Percentiles rank a stretch among this genome's conserved stretches.
Evolutionary conservation across 2,113 vertebrate species (phyloP).

Genomic region (Neodontobutis hainanensis): DNA sequence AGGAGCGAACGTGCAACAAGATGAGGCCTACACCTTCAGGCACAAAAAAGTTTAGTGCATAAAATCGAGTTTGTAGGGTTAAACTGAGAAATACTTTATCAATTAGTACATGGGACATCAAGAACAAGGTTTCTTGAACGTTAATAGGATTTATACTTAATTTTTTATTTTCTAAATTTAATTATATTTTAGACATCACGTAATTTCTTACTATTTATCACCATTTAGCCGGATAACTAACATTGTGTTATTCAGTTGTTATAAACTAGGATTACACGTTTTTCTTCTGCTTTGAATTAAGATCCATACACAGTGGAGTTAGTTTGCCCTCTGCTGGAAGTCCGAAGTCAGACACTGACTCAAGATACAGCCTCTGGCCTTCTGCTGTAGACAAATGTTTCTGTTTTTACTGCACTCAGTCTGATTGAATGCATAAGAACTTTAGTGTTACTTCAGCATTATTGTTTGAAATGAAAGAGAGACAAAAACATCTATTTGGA

Average conservation of each 20-base stretch:
- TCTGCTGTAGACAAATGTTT: neutral
- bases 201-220: neutral
- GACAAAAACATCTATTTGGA: neutral
- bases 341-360: slow-evolving; percentile 14
- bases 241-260: neutral
- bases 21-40: neutral
- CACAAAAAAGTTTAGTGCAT: neutral
- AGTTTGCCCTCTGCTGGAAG: slow-evolving; percentile 73
- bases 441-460: neutral
- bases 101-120: too few relatives aligned
- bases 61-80: too few relatives aligned
- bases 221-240: neutral
- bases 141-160: neutral
- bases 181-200: neutral
- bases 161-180: neutral
- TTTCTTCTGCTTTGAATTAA: neutral
- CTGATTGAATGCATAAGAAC: neutral
- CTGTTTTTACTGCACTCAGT: neutral
- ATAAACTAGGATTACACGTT: neutral
- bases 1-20: too few relatives aligned
- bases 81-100: too few relatives aligned
- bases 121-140: neutral
- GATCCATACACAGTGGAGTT: slow-evolving; percentile 35
- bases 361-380: neutral
- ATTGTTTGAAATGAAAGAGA: neutral